Evolutionary conservation across 2,888 invertebrate species (phyloP), one percentile per base, ranked within the genome.

Genomic region (Drosophila greeni): DNA sequence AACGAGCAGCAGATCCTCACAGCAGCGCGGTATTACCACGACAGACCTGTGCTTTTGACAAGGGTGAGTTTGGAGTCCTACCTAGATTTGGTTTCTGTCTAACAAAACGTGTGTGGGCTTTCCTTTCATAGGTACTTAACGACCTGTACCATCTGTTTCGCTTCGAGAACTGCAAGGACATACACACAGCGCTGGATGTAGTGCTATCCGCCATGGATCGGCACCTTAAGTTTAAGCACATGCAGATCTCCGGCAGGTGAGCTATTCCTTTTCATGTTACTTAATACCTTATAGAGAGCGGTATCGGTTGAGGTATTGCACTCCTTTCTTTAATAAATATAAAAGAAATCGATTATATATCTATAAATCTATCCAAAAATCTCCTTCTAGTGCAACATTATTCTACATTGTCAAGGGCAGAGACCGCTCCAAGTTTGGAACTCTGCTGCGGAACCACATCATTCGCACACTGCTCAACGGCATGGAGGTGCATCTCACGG

Each of bases 391-490:
- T 90, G 98, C 98, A 5, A 96, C 96, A 7, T 90, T 98, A 62
- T 98, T 97, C 90, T 98, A 98, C 89, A 96, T 98, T 76, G 95
- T 97, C 3, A 97, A 97, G 89, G 95, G 95, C 40, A 94, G 94
- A 72, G 95, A 95, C 82, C 94, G 93, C 75, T 91, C 91, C 7
- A 91, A 92, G 73, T 91, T 96, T 72, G 94, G 93, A 29, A 91
- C 93, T 16, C 92, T 92, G 78, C 90, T 95, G 66, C 95, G 95
- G 85, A 91, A 92, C 84, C 92, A 93, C 81, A 95, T 97, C 64
- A 95, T 97, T 56, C 92, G 93, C 1, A 93, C 95, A 0, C 90
- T 97, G 54, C 90, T 98, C 34, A 94, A 96, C 85, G 97, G 95
- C 18, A 97, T 98, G 97, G 94, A 94, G 77, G 92, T 92, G 55